These are phyloP conservation scores for Pseudocheirus occidentalis DNA, from an alignment of 2,797 vertebrate species.

Conservation along the genomic window DNA sequence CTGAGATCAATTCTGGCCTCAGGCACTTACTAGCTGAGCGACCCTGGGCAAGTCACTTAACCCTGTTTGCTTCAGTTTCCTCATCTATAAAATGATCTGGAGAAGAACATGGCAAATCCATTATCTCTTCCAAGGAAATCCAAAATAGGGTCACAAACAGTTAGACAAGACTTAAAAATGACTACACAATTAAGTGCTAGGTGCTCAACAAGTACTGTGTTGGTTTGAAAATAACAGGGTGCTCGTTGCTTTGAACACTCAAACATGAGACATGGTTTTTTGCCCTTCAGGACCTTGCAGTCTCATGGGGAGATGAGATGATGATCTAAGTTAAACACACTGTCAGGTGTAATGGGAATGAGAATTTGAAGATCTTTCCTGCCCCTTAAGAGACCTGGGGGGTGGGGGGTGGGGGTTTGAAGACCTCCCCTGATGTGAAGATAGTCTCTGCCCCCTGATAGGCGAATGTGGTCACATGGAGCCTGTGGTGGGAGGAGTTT, in stretches of 20 bases:
- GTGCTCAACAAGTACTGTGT: neutral
- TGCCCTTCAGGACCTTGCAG: neutral
- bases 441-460: no score
- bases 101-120: neutral
- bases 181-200: neutral
- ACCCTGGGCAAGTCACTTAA: neutral
- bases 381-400: no score
- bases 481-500: no score
- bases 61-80: neutral
- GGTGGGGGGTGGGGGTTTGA: no score
- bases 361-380: no score
- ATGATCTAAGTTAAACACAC: neutral
- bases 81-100: neutral
- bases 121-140: neutral
- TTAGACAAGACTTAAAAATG: neutral
- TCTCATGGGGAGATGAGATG: neutral
- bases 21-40: neutral
- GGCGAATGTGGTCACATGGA: no score
- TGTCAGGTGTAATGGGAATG: no score
- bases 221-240: neutral
- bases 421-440: no score
- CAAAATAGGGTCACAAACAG: neutral
- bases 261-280: neutral
- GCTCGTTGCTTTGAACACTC: neutral
- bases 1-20: neutral